Evolutionary conservation across 2,113 vertebrate species (phyloP).

Genomic region (Capra hircus): DNA sequence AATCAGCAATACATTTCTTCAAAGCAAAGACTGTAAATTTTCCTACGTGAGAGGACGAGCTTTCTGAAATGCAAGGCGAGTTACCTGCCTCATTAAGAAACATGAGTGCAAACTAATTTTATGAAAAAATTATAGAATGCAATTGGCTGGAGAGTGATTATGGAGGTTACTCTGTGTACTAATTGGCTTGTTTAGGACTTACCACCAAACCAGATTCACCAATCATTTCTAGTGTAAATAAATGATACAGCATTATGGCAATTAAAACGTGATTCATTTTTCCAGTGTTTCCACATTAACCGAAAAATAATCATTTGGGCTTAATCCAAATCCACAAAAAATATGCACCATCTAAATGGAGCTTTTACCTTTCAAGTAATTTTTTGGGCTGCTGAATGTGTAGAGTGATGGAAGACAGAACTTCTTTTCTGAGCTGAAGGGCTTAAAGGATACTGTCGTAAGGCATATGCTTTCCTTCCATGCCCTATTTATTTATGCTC

Average conservation of each 20-base stretch:
- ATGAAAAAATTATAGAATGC: conserved; percentile 64
- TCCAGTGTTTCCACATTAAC: conserved; percentile 62
- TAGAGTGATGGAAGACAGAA: not conserved
- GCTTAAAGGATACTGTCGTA: conserved; percentile 62
- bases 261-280: conserved; percentile 78
- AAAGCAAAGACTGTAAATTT: conserved; percentile 69
- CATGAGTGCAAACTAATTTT: conserved; percentile 61
- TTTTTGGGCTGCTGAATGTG: not conserved
- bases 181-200: conserved; percentile 75
- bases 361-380: conserved; percentile 65
- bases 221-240: conserved; percentile 70
- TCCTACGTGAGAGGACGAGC: conserved; percentile 59
- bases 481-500: conserved; percentile 57
- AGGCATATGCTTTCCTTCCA: conserved; percentile 63
- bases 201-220: conserved; percentile 71
- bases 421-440: conserved; percentile 51
- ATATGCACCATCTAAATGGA: conserved; percentile 62
- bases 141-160: conserved; percentile 75
- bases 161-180: conserved; percentile 60
- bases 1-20: conserved; percentile 64
- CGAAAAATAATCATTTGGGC: conserved; percentile 72
- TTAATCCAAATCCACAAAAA: conserved; percentile 75
- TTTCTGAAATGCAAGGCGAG: conserved; percentile 69
- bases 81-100: conserved; percentile 78
- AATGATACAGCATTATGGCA: conserved; percentile 72